Evolutionary conservation across 2,113 vertebrate genomes (phyloP), one percentile per base, ranked within the genome.

Genomic region (Trematomus loennbergii): DNA sequence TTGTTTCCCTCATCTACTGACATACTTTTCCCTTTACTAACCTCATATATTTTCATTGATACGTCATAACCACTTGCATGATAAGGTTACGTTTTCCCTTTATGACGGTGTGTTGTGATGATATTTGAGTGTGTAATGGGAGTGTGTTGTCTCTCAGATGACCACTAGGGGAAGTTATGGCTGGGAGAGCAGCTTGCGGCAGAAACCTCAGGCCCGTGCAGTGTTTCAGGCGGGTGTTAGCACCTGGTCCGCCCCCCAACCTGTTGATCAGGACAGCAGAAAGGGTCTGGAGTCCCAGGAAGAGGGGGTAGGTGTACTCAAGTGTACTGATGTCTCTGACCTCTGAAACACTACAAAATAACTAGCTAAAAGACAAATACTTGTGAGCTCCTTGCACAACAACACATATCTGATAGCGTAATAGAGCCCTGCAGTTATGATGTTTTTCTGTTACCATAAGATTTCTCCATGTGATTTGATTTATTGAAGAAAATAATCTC

Each of bases 151-250:
- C 86, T 91, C 82, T 83, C 89, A 95, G 94, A 90, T 73, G 71
- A 46, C 79, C 82, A 45, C 40, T 92, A 93, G 94, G 87, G 93
- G 94, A 10, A 11, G 83, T 87, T 91, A 15, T 79, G 94, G 89
- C 84, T 92, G 92, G 92, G 91, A 93, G 66, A 92, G 75, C 89
- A 93, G 93, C 80, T 93, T 95, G 70, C 92, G 95, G 50, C 92
- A 94, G 92, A 94, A 88, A 83, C 94, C 94, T 58, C 88, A 82
- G 65, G 85, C 91, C 80, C 93, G 95, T 29, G 86, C 89, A 64
- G 46, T 95, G 82, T 95, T 93, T 93, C 94, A 95, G 93, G 94
- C 94, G 78, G 94, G 93, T 81, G 76, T 57, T 55, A 83, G 64
- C 65, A 81, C 79, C 82, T 88, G 93, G 91, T 79, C 62, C 80